Evolutionary conservation across 2,113 vertebrate genomes (phyloP), one percentile per base, ranked within the genome.

Genomic region (Pachypanchax playfairii): DNA sequence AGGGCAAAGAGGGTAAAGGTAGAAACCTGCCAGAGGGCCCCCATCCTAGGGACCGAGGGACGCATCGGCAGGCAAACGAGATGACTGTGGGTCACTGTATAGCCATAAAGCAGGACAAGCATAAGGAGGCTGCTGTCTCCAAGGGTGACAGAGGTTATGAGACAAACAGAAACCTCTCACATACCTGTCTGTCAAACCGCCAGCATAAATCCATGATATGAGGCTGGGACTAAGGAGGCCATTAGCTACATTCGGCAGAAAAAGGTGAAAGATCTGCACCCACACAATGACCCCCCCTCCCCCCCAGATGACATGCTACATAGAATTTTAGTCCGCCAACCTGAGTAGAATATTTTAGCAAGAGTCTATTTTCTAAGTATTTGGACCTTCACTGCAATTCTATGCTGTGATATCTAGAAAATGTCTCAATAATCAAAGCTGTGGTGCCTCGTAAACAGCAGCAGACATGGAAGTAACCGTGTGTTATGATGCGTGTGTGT

Each of bases 161-260:
- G 64, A 71, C 65, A 70, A 70, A 69, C 47, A 60, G 74, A 73
- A 50, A 65, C 65, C 69, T 77, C 68, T 77, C 72, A 65, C 70
- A 80, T 70, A 80, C 62, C 70, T 58, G 80, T 68, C 77, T 76
- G 64, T 63, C 70, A 66, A 52, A 43, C 39, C 42, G 6, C 58
- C 56, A 31, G 73, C 61, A 48, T 83, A 76, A 75, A 75, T 83
- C 65, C 73, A 15, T 60, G 65, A 77, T 70, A 65, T 35, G 69
- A 65, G 82, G 76, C 82, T 68, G 54, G 43, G 33, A 55, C 63
- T 72, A 85, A 85, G 80, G 62, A 88, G 56, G 70, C 79, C 79
- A 87, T 85, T 86, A 86, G 68, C 82, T 70, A 74, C 79, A 77
- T 73, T 80, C 74, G 55, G 55, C 55, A 61, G 64, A 50, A 65